Base-by-base conservation (phyloP, 1,140 invertebrate species). In the Probaryconus sp. region DNA sequence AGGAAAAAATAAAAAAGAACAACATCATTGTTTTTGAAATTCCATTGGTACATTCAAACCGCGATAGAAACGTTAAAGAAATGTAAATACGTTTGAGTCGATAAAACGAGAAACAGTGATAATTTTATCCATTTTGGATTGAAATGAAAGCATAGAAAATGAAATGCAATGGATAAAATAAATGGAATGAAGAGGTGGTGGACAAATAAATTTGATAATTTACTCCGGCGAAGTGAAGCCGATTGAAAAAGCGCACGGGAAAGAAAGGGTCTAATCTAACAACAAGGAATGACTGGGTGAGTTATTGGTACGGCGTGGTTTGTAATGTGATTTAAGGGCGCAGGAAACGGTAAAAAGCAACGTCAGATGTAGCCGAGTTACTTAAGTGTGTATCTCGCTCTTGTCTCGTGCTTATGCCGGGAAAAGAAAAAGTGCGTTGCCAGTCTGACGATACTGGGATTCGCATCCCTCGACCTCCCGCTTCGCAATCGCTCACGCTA, bases 381-480 rank as follows among this genome's bases (percentile, higher is more conserved):
- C 63, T 56, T 37, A 28, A 21, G 33, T 42, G 35, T 11, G 47
- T 35, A 53, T 60, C 47, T 58, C 65, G 28, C 33, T 40, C 10
- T 14, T 11, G 10, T 16, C 5, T 5, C 31, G 7, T n/a, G 5
- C 31, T 14, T 20, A 18, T 9, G 20, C 20, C 24, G 14, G 11
- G 6, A 30, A 16, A 33, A 53, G 67, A 70, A 70, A 70, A 70
- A 70, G 67, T 63, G 42, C 47, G 55, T 16, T 24, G 55, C 47
- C 50, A 13, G 61, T 48, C 42, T 55, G 50, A 65, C 67, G 48
- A 55, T 70, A 70, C 28, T 56, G 28, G 11, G 56, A 14, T 37
- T 21, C 56, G 67, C 61, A 63, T 70, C 56, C 56, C 64, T 72
- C 58, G 68, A 64, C 68, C 68, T 72, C 68, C 68, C 68, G 68